Evolutionary conservation across 2,888 invertebrate genomes (phyloP), one percentile per base, ranked within the genome.

Genomic region (Amblyteles armatorius): DNA sequence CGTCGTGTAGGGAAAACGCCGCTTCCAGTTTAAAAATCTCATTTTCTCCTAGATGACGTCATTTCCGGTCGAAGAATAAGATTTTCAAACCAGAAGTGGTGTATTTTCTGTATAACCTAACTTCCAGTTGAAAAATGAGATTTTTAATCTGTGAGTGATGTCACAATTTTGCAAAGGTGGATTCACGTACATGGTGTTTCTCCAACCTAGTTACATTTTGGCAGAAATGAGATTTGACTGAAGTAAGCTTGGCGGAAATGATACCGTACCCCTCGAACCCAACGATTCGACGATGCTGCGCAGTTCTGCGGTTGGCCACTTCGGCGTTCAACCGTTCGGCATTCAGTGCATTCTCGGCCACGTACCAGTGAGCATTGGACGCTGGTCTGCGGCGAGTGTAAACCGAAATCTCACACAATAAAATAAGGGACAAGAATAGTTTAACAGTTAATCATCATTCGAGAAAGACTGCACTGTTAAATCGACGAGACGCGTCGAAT

Each of bases 261-360:
- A 48, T 48, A 48, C 13, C 16, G 16, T 48, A 48, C 44, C 16
- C 13, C 44, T 48, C 16, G 13, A 48, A 16, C 3, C 44, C 44
- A 48, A 48, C 44, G 44, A 48, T 48, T 48, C 16, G 13, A 16
- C 57, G 57, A 13, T 22, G 57, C 57, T 57, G 57, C 57, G 57
- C 57, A 57, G 57, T 57, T 57, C 57, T 9, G 57, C 26, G 26
- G 4, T 57, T 22, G 19, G 22, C 57, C 57, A 57, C 26, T 57
- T 52, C 52, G 5, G 52, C 16, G 16, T 68, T 52, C 50, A 22
- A 44, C 52, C 65, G 76, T 76, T 57, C 44, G 29, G 63, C 19
- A 13, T 57, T 22, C 85, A 85, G 85, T 85, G 85, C 83, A 83
- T 85, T 71, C 77, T 80, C 77, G 78, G 85, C 85, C 78, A 77